Conservation (phyloP, 1,140 invertebrate genomes). For the Pinna nobilis region DNA sequence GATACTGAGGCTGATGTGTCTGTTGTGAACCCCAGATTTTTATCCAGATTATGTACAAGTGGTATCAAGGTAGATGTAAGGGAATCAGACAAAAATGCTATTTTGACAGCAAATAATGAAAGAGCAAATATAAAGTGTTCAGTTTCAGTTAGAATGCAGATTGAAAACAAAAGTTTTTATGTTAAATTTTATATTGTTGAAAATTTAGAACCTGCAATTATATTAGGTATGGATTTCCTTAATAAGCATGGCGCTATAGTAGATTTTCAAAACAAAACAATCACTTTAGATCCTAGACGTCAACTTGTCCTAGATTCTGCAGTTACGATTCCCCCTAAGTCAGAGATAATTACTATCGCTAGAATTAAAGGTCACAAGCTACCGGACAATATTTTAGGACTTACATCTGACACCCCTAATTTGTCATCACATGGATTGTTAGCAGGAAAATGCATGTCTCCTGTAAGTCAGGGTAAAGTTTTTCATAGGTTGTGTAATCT, state of each 20-base stretch:
- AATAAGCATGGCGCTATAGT: background rate
- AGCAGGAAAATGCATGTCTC: slow-evolving; percentile 1
- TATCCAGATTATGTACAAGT: background rate
- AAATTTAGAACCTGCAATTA: background rate
- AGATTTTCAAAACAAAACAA: background rate
- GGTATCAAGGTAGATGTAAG: background rate
- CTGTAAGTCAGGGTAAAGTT: slow-evolving; percentile 1
- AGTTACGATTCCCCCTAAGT: background rate
- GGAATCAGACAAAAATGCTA: background rate
- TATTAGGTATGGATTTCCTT: slow-evolving; percentile 13
- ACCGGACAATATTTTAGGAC: slow-evolving; percentile 14
- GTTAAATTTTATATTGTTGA: slow-evolving; percentile 11
- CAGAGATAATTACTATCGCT: background rate
- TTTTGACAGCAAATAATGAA: background rate
- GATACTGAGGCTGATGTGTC: background rate
- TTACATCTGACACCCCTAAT: background rate
- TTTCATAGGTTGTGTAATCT: slow-evolving; percentile 15
- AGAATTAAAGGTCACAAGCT: background rate
- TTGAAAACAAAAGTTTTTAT: background rate
- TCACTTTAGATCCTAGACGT: slow-evolving; percentile 10
- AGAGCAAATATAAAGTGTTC: background rate
- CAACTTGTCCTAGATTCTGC: background rate
- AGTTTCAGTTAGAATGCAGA: background rate
- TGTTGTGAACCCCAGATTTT: slow-evolving; percentile 3
- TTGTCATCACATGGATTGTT: slow-evolving; percentile 11